Base-by-base conservation (phyloP, 2,797 vertebrate genomes). In the Gambelia wislizenii region DNA sequence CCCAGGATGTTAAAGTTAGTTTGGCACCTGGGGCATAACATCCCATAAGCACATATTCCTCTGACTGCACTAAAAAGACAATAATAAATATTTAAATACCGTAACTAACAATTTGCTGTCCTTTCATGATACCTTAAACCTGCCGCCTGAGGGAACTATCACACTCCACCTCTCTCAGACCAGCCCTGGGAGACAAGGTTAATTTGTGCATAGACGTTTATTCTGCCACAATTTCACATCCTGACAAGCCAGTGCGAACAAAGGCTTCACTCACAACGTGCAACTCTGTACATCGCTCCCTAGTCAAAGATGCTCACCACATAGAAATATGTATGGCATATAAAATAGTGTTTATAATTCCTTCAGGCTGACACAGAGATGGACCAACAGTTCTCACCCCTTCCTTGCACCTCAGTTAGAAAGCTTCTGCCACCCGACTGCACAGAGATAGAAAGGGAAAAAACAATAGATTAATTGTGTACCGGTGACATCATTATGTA, bases 391-490 rank as follows among this genome's bases (percentile, higher is more conserved):
- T 39, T 52, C 69, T 52, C 30, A 42, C 14, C 69, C 33, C 69
- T 39, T 85, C 88, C 39, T 85, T 49, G 47, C 25, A 30, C 47
- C 67, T 89, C 52, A 20, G n/a, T 16, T 16, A 30, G 82, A 89
- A 84, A 61, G 75, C 74, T 47, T 69, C 61, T 44, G 52, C 61
- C 61, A 56, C 47, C 79, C 83, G 59, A 74, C 36, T 64, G 67
- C 44, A 61, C 54, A 59, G 56, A 59, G 56, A 59, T 52, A 81
- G 54, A 87, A 76, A 27, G 12, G 52, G 25, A 16, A 2, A 25
- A 79, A 75, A 89, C 77, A 89, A 79, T 84, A 9, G 69, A 70
- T 8, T 49, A 39, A 89, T 85, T 89, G 84, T 89, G 18, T 27
- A 25, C n/a, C 6, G n/a, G 22, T 49, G 69, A 64, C 77, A 80